A percentile compares a stretch with the other conserved stretches of the same genome.
Conservation (phyloP, 2,113 vertebrate genomes). For the Phocoena sinus region DNA sequence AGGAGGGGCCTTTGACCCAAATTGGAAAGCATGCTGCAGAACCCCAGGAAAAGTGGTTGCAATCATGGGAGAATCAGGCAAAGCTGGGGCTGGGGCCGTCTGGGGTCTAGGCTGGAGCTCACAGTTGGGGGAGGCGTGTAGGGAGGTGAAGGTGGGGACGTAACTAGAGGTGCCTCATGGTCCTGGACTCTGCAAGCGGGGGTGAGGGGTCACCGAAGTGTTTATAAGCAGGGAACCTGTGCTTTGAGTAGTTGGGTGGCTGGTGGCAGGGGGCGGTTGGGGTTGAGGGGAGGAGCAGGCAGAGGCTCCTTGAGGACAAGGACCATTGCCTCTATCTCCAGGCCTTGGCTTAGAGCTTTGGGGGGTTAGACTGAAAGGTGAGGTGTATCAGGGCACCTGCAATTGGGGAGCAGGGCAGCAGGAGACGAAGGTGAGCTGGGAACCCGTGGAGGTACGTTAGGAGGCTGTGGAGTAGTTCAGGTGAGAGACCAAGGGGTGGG, state of each 20-base stretch:
- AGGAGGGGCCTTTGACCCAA: neutral
- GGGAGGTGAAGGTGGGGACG: neutral
- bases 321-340: neutral
- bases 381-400: neutral
- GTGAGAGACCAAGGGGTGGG: neutral
- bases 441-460: neutral
- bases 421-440: neutral
- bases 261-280: neutral
- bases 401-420: no score
- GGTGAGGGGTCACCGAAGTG: neutral
- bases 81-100: neutral
- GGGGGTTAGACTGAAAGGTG: neutral
- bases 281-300: neutral
- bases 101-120: neutral
- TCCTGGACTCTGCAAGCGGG: neutral
- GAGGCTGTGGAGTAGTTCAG: neutral
- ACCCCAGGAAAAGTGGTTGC: neutral
- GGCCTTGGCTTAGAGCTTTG: neutral
- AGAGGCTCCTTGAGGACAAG: neutral
- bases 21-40: neutral
- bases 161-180: neutral
- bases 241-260: neutral
- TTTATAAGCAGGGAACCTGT: neutral
- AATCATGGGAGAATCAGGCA: neutral
- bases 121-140: accelerated